These are phyloP conservation scores for Syncerus caffer DNA, from an alignment of 2,797 vertebrate genomes.

Conservation along the genomic window DNA sequence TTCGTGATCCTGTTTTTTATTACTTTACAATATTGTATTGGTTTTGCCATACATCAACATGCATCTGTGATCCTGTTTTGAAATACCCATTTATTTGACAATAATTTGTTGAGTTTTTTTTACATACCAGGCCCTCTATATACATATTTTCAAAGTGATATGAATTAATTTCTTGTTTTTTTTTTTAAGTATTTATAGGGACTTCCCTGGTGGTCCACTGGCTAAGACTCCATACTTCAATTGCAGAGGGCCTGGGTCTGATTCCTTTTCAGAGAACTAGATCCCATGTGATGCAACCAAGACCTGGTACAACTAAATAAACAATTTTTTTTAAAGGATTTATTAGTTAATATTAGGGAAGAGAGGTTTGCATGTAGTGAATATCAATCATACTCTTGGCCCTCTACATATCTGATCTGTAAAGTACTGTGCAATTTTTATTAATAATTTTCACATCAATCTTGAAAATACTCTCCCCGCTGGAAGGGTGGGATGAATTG, in stretches of 20 bases:
- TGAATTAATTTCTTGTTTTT: neutral
- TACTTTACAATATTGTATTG: too few species aligned
- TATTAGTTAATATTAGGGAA: neutral
- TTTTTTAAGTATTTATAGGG: neutral
- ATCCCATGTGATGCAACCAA: neutral
- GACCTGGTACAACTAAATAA: neutral
- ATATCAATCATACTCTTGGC: neutral
- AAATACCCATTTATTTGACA: constrained; percentile 23
- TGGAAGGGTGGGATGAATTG: neutral
- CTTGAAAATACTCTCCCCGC: neutral
- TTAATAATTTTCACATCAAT: neutral
- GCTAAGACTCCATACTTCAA: neutral
- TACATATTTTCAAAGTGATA: neutral
- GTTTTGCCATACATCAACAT: too few species aligned
- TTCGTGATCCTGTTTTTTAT: neutral
- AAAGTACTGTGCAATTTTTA: neutral
- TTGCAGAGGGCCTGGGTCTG: neutral
- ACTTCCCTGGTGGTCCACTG: neutral
- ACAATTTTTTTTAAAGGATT: neutral
- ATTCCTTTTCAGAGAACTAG: neutral
- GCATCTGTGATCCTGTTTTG: neutral
- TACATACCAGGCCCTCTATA: neutral
- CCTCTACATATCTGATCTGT: neutral
- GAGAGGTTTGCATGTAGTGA: neutral
- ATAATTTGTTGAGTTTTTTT: neutral